Evolutionary conservation across 2,797 vertebrate genomes (phyloP).

Genomic region (Malurus leucopterus): DNA sequence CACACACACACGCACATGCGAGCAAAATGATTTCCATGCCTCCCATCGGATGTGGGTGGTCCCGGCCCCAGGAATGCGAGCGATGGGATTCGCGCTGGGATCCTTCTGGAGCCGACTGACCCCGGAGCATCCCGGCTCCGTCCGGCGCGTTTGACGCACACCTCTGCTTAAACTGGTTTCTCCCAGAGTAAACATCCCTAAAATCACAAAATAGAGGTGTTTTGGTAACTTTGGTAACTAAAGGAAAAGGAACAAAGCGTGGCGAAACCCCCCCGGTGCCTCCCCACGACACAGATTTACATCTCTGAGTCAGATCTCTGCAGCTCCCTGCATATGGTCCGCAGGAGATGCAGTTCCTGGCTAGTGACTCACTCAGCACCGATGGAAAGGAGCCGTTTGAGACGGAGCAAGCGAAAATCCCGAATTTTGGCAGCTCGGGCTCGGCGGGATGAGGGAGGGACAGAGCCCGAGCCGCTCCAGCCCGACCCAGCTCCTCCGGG

Average conservation of each 20-base stretch:
- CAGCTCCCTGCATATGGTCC: slow-evolving; percentile 53
- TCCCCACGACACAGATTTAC: slow-evolving; percentile 35
- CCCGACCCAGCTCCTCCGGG: rapidly evolving
- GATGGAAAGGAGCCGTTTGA: background rate
- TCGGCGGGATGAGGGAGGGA: background rate
- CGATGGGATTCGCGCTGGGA: background rate
- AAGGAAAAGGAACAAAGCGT: background rate
- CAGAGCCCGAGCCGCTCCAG: background rate
- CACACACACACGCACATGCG: background rate
- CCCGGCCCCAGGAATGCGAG: slow-evolving; percentile 11
- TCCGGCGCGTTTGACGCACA: background rate
- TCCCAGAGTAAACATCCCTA: background rate
- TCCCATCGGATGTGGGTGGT: slow-evolving; percentile 44
- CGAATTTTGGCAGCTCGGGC: background rate
- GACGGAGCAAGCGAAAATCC: background rate
- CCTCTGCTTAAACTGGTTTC: background rate
- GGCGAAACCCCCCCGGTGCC: background rate
- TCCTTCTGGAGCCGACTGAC: background rate
- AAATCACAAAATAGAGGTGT: background rate
- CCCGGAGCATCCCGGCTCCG: background rate
- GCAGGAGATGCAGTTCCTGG: slow-evolving; percentile 38
- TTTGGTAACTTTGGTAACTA: too few relatives aligned
- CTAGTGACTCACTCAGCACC: slow-evolving; percentile 42
- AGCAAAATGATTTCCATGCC: slow-evolving; percentile 14
- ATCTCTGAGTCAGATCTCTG: slow-evolving; percentile 59